Evolutionary conservation across 2,797 vertebrate species (phyloP).

Genomic region (Florisuga fusca): DNA sequence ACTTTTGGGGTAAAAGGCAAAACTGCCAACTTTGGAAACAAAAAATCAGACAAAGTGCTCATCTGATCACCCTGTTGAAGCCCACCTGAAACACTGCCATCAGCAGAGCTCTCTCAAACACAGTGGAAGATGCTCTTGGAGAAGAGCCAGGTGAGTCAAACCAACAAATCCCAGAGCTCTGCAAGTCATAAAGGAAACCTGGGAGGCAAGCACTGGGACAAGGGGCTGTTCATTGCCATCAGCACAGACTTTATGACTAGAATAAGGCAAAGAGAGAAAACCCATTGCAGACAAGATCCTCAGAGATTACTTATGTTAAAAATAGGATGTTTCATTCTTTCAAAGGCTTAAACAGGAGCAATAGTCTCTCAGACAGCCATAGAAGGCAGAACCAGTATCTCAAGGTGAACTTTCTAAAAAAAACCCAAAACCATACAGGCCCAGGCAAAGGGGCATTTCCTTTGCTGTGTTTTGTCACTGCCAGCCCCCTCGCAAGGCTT

Average conservation of each 20-base stretch:
- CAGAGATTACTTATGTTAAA: background rate
- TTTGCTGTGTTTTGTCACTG: background rate
- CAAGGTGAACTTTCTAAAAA: background rate
- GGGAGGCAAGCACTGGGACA: background rate
- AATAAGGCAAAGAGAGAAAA: background rate
- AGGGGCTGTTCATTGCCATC: background rate
- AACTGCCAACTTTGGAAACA: background rate
- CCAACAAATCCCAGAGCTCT: background rate
- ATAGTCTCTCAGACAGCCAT: background rate
- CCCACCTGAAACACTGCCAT: background rate
- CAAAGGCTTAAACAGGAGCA: background rate
- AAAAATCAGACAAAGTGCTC: background rate
- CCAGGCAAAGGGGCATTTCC: background rate
- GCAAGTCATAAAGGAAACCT: background rate
- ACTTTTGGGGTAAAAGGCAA: accelerated
- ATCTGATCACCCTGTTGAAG: background rate
- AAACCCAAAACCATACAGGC: background rate
- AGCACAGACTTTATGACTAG: background rate
- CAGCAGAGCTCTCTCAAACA: background rate
- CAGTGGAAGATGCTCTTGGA: background rate
- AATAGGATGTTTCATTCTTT: background rate
- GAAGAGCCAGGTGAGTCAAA: background rate
- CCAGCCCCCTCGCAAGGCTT: background rate
- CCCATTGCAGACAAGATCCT: background rate
- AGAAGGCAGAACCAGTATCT: background rate